These are phyloP conservation scores for Prinia subflava DNA, from an alignment of 2,113 vertebrate genomes.

Conservation along the genomic window DNA sequence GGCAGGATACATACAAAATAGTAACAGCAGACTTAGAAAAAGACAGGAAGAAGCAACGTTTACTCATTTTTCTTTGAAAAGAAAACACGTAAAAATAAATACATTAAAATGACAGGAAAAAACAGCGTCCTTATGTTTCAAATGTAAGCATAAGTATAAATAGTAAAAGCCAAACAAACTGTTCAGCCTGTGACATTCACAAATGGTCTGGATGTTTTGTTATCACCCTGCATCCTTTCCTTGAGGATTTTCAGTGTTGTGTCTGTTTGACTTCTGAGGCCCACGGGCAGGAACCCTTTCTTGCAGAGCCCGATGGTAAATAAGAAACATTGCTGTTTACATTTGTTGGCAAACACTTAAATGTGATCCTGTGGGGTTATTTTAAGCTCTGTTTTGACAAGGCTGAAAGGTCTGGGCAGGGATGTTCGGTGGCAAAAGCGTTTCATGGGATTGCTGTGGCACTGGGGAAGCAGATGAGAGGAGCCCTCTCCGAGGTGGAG, in stretches of 20 bases:
- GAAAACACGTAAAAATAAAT: slow-evolving; percentile 49
- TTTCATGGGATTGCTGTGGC: neutral
- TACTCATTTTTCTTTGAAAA: neutral
- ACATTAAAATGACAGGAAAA: slow-evolving; percentile 54
- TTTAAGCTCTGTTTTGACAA: slow-evolving; percentile 48
- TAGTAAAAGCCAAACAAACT: slow-evolving; percentile 50
- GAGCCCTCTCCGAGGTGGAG: neutral
- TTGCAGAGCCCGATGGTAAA: neutral
- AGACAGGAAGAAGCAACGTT: slow-evolving; percentile 43
- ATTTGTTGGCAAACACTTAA: neutral
- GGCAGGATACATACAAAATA: slow-evolving; percentile 26
- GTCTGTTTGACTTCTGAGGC: neutral
- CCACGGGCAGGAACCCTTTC: neutral
- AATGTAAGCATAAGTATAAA: slow-evolving; percentile 57
- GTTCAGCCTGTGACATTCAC: neutral
- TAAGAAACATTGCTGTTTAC: neutral
- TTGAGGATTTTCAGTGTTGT: neutral
- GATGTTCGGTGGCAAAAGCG: neutral
- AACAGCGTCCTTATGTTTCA: slow-evolving; percentile 3
- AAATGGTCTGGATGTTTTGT: neutral
- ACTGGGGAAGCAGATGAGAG: neutral
- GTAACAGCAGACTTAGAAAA: neutral
- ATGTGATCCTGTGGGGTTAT: neutral
- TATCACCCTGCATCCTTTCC: slow-evolving; percentile 23
- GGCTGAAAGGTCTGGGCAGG: neutral